A percentile compares a stretch with the other conserved stretches of the same genome.
phyloP scores from a whole-genome alignment of 2,888 invertebrate genomes.

The Acanthosoma haemorrhoidale region DNA sequence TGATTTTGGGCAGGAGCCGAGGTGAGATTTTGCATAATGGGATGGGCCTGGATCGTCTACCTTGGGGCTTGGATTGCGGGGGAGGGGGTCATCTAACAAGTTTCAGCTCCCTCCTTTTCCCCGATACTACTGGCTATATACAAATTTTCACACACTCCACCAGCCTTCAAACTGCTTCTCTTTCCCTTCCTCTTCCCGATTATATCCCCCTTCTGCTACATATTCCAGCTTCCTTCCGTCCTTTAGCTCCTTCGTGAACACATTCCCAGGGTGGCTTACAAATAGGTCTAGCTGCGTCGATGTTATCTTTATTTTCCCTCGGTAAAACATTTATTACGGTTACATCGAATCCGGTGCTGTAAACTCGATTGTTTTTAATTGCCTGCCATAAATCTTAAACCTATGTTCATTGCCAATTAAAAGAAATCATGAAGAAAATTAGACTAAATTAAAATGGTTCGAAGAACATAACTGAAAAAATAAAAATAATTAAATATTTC shows the following conservation, averaged over 20 bases:
- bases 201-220: not conserved
- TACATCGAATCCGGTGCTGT: no score
- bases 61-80: not conserved
- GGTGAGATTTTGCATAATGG: slow-evolving; percentile 43
- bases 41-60: slow-evolving; percentile 38
- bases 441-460: no score
- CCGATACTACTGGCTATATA: not conserved
- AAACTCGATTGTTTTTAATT: no score
- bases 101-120: not conserved
- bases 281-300: no score
- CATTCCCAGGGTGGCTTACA: not conserved
- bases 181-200: not conserved
- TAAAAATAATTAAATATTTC: no score
- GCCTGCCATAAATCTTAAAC: no score
- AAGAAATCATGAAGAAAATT: no score
- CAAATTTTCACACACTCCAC: slow-evolving; percentile 14
- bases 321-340: no score
- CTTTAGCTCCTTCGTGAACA: not conserved
- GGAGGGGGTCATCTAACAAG: slow-evolving; percentile 1
- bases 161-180: not conserved
- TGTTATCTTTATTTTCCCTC: no score
- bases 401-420: no score
- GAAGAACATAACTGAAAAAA: no score
- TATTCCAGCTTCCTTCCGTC: not conserved
- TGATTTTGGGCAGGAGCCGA: slow-evolving; percentile 46